Conservation (phyloP, 2,888 invertebrate species). For the Blastobasis adustella region DNA sequence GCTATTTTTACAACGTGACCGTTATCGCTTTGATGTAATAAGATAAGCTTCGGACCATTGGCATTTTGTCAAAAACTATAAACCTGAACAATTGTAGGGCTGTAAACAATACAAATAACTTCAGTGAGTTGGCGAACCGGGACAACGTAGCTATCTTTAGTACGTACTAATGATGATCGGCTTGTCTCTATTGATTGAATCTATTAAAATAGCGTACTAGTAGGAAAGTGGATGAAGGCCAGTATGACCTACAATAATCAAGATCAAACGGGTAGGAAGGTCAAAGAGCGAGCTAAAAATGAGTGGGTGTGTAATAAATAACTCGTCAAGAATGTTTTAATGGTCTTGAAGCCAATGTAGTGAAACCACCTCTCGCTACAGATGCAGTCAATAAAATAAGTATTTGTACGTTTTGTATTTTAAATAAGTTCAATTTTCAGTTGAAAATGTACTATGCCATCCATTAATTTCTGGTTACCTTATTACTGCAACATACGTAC, state of each 20-base stretch:
- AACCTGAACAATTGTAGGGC: slow-evolving; percentile 12
- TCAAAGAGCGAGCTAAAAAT: not conserved
- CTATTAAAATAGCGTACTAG: too few species aligned
- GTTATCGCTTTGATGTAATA: slow-evolving; percentile 8
- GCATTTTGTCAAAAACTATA: slow-evolving; percentile 16
- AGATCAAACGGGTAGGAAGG: slow-evolving; percentile 1
- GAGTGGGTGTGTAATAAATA: not conserved
- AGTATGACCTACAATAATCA: not conserved
- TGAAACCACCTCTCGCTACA: too few species aligned
- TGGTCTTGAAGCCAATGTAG: slow-evolving; percentile 18
- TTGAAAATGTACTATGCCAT: too few species aligned
- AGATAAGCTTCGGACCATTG: slow-evolving; percentile 10
- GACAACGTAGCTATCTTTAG: not conserved
- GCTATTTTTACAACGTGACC: slow-evolving; percentile 7
- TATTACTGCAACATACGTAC: too few species aligned
- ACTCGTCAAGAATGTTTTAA: not conserved
- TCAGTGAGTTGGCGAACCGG: not conserved
- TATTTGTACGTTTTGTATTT: too few species aligned
- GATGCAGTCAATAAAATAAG: too few species aligned
- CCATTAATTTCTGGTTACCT: too few species aligned
- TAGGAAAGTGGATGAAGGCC: too few species aligned
- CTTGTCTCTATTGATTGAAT: too few species aligned
- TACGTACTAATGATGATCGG: too few species aligned
- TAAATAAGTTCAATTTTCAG: too few species aligned
- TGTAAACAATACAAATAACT: slow-evolving; percentile 6